Conservation (phyloP, 37 sponge, comb jelly and placozoan species). For the Oscarella lobularis region DNA sequence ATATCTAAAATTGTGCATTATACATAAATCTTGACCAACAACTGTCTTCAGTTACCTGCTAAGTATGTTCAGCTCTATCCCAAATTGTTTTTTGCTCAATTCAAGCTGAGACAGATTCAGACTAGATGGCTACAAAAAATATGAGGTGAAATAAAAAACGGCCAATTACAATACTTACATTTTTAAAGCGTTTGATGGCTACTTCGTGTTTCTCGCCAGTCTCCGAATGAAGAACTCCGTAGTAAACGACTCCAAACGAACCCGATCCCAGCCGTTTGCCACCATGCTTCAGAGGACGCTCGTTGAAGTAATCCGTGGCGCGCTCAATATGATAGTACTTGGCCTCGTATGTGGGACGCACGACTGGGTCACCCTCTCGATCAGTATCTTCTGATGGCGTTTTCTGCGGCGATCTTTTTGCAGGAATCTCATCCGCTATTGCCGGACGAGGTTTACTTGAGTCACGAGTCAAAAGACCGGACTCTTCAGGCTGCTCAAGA, state of each 20-base stretch:
- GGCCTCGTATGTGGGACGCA: not conserved
- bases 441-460: too few relatives aligned
- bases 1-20: too few relatives aligned
- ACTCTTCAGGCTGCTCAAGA: too few relatives aligned
- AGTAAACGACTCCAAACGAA: not conserved
- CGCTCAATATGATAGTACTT: not conserved
- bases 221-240: not conserved
- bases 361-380: too few relatives aligned
- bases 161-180: not conserved
- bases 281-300: not conserved
- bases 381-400: too few relatives aligned
- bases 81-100: not conserved
- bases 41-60: too few relatives aligned
- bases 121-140: not conserved
- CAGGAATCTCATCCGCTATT: too few relatives aligned
- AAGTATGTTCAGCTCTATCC: not conserved
- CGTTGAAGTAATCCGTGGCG: not conserved
- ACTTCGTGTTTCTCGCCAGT: not conserved
- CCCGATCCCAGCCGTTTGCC: not conserved
- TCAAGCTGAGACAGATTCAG: not conserved
- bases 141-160: not conserved
- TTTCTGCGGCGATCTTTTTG: too few relatives aligned
- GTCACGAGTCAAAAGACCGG: too few relatives aligned
- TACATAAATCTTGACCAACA: too few relatives aligned
- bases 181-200: conserved; percentile 1